Percentiles rank a stretch among this genome's conserved stretches.
Evolutionary conservation across 2,797 vertebrate species (phyloP).

Genomic region (Pangasius mekongensis): DNA sequence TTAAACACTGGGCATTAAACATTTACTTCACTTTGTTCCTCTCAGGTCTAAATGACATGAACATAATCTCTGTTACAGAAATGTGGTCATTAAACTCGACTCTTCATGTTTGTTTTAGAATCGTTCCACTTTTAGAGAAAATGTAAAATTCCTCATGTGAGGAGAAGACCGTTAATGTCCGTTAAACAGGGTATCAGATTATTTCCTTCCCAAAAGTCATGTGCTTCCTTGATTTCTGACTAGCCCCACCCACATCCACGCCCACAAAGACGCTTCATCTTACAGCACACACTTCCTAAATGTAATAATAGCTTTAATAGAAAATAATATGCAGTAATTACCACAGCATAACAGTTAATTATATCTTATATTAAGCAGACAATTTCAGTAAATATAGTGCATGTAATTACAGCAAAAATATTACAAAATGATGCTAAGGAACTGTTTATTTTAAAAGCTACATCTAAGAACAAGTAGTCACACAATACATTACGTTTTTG

Average conservation of each 20-base stretch:
- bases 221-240: not conserved
- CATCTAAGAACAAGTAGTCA: not conserved
- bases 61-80: not conserved
- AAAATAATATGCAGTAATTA: slow-evolving; percentile 7
- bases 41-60: not conserved
- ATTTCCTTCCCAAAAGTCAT: not conserved
- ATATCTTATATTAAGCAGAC: not conserved
- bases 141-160: not conserved
- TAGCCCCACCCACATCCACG: not conserved
- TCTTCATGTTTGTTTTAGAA: not conserved
- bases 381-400: not conserved
- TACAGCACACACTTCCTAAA: not conserved
- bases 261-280: not conserved
- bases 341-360: not conserved
- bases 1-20: not conserved
- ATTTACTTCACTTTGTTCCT: not conserved
- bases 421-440: not conserved
- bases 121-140: not conserved
- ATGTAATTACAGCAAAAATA: not conserved
- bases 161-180: not conserved
- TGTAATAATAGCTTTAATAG: not conserved
- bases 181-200: not conserved
- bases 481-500: not conserved
- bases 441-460: not conserved
- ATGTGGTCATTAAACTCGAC: not conserved